phyloP scores from a whole-genome alignment of 1,140 invertebrate species.

The Epicauta chinensis region DNA sequence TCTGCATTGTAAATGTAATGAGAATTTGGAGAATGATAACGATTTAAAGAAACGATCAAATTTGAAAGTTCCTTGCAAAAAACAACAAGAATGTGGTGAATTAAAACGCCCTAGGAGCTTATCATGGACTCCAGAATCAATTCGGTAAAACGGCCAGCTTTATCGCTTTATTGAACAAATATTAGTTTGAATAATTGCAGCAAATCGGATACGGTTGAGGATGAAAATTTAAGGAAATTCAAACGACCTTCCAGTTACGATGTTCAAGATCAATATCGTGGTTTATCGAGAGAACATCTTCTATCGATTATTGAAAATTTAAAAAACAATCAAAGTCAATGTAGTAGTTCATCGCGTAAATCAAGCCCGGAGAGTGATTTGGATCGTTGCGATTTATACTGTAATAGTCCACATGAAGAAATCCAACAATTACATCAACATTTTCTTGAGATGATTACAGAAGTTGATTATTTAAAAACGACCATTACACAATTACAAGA shows the following conservation, averaged over 20 bases:
- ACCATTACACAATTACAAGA: slow-evolving; percentile 1
- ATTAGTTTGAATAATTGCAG: too few relatives aligned
- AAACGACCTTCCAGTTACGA: too few relatives aligned
- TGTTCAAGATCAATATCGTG: background rate
- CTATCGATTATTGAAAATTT: slow-evolving; percentile 4
- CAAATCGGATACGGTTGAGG: too few relatives aligned
- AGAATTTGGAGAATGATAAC: too few relatives aligned
- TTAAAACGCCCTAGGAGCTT: background rate
- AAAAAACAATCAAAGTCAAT: background rate
- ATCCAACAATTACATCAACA: slow-evolving; percentile 10
- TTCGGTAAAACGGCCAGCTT: too few relatives aligned
- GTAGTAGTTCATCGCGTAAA: background rate
- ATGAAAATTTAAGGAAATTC: too few relatives aligned
- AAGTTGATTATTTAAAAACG: slow-evolving; percentile 8
- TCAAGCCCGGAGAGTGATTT: slow-evolving; percentile 2
- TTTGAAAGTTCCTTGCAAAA: too few relatives aligned
- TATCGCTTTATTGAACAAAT: too few relatives aligned
- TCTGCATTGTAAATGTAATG: too few relatives aligned
- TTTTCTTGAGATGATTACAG: slow-evolving; percentile 9
- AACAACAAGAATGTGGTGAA: background rate
- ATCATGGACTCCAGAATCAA: background rate
- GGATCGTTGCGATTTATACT: slow-evolving; percentile 1
- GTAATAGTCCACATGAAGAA: slow-evolving; percentile 6
- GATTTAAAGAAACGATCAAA: too few relatives aligned
- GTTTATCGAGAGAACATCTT: background rate